Conservation (phyloP, 2,113 vertebrate species). For the Lanius collurio region DNA sequence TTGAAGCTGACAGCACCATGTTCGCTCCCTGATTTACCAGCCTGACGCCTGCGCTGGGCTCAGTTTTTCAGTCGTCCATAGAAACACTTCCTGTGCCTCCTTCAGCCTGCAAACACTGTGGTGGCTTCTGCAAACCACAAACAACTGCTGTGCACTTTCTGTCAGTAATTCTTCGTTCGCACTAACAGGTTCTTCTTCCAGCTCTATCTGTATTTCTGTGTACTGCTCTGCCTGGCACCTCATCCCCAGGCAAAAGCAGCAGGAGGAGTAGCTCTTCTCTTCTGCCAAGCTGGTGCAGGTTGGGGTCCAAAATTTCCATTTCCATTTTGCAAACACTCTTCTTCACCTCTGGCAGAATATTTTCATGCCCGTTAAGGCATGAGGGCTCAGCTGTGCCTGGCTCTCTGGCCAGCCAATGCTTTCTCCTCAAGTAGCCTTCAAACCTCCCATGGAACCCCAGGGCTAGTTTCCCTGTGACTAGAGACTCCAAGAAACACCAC, state of each 20-base stretch:
- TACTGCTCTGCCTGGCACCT: background rate
- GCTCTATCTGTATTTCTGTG: background rate
- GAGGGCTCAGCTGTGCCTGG: background rate
- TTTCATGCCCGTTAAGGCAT: background rate
- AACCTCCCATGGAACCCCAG: background rate
- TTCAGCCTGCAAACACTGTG: background rate
- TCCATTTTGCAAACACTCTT: background rate
- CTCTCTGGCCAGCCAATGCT: background rate
- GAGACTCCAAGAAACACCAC: background rate
- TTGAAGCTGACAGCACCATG: background rate
- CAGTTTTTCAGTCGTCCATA: background rate
- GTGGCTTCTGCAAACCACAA: constrained; percentile 21
- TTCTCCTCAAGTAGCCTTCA: background rate
- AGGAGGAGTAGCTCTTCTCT: background rate
- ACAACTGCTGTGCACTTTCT: background rate
- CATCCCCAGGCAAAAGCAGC: background rate
- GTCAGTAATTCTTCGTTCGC: rapidly evolving
- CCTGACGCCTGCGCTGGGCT: background rate
- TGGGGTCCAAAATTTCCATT: background rate
- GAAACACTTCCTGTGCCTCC: constrained; percentile 2
- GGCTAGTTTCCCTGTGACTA: background rate
- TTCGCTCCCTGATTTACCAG: background rate
- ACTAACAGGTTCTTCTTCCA: background rate
- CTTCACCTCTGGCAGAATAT: background rate
- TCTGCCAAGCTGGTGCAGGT: background rate